Conservation (phyloP, 2,888 invertebrate genomes). For the Hoplodrina ambigua region DNA sequence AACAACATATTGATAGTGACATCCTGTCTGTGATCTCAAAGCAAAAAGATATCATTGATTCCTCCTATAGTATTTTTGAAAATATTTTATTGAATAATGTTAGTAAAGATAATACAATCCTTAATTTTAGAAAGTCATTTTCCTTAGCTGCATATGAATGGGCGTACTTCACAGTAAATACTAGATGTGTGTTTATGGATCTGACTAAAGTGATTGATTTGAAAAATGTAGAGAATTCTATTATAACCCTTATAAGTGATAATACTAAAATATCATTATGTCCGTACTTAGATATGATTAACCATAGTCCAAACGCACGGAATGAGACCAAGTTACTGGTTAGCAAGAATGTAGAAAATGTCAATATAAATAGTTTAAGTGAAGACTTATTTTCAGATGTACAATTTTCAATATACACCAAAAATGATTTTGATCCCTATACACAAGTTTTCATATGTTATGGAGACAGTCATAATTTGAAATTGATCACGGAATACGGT, state of each 20-base stretch:
- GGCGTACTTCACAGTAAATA: slow-evolving; percentile 96
- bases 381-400: slow-evolving; percentile 81
- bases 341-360: slow-evolving; percentile 76
- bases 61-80: slow-evolving; percentile 84
- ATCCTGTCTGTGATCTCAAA: slow-evolving; percentile 88
- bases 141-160: slow-evolving; percentile 92
- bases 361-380: slow-evolving; percentile 74
- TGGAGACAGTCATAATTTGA: slow-evolving; percentile 95
- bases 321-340: slow-evolving; percentile 88
- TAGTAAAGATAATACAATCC: slow-evolving; percentile 82
- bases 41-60: slow-evolving; percentile 86
- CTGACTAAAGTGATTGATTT: slow-evolving; percentile 84
- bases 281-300: slow-evolving; percentile 97
- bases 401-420: slow-evolving; percentile 86
- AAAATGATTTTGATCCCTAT: slow-evolving; percentile 90
- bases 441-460: slow-evolving; percentile 97
- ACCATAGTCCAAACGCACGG: slow-evolving; percentile 93
- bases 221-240: slow-evolving; percentile 80
- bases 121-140: slow-evolving; percentile 78
- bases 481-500: slow-evolving; percentile 96
- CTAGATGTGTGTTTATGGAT: slow-evolving; percentile 95
- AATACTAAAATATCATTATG: slow-evolving; percentile 94
- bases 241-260: slow-evolving; percentile 87
- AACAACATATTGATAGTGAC: slow-evolving; percentile 89
- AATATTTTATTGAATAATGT: slow-evolving; percentile 80